These are phyloP conservation scores for Ommatoiulus sabulosus DNA, from an alignment of 2,888 invertebrate species.

Conservation along the genomic window DNA sequence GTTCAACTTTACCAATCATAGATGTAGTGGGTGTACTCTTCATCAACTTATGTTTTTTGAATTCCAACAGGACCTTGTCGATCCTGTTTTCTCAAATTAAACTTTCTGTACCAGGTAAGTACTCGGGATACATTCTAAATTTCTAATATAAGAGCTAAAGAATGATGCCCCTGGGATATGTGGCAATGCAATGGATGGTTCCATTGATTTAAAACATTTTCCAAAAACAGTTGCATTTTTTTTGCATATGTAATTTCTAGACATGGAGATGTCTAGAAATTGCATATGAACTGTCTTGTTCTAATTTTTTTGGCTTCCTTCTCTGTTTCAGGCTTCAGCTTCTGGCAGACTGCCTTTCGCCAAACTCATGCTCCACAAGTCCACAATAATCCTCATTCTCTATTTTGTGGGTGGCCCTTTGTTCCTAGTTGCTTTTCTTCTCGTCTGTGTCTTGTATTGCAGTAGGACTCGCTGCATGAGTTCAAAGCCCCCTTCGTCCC, in stretches of 20 bases:
- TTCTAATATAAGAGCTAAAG: neutral
- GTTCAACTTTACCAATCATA: neutral
- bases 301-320: neutral
- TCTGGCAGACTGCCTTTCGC: neutral
- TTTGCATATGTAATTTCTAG: too few species aligned
- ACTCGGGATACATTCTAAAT: neutral
- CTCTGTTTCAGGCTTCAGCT: neutral
- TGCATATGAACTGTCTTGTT: neutral
- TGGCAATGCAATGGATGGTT: too few species aligned
- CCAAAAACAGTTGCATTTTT: too few species aligned
- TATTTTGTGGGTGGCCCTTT: slow-evolving; percentile 29
- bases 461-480: slow-evolving; percentile 35
- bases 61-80: neutral
- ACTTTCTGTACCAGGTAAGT: slow-evolving; percentile 3
- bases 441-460: slow-evolving; percentile 33
- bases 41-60: neutral
- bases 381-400: slow-evolving; percentile 27
- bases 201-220: too few species aligned
- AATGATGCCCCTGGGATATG: neutral
- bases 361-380: slow-evolving; percentile 25
- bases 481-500: slow-evolving; percentile 21
- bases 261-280: neutral
- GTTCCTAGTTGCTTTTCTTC: slow-evolving; percentile 36
- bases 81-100: neutral
- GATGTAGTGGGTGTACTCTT: neutral